These are phyloP conservation scores for Tympanuchus pallidicinctus DNA, from an alignment of 2,113 vertebrate genomes.

Conservation along the genomic window DNA sequence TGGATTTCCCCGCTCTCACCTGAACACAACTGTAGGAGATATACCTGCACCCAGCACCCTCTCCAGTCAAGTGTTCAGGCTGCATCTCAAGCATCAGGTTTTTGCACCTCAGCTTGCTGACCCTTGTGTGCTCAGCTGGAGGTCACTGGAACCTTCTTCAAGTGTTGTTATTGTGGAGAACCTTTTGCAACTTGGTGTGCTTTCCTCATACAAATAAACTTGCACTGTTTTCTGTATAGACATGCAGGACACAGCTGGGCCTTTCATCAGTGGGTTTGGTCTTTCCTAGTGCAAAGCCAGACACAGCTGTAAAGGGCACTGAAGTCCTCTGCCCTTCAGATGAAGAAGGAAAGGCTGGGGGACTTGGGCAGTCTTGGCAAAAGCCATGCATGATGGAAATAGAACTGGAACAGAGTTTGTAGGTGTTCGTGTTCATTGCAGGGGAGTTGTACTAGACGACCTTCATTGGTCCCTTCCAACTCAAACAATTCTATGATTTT, in stretches of 20 bases:
- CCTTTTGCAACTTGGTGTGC: not conserved
- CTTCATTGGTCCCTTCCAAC: no score
- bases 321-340: not conserved
- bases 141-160: fast-evolving
- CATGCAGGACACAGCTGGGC: not conserved
- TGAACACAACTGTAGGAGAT: not conserved
- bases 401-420: not conserved
- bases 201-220: fast-evolving
- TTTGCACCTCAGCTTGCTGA: not conserved
- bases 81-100: fast-evolving
- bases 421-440: no score
- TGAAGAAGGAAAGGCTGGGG: not conserved
- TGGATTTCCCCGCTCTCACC: not conserved
- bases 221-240: fast-evolving
- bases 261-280: not conserved
- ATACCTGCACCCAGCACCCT: not conserved
- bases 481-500: not conserved
- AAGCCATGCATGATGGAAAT: not conserved
- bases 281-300: not conserved
- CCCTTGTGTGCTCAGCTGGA: not conserved
- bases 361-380: not conserved
- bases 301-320: fast-evolving
- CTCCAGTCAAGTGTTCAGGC: not conserved
- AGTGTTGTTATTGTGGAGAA: not conserved
- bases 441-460: no score